These are phyloP conservation scores for Salvelinus alpinus DNA, from an alignment of 2,113 vertebrate genomes.

Conservation along the genomic window DNA sequence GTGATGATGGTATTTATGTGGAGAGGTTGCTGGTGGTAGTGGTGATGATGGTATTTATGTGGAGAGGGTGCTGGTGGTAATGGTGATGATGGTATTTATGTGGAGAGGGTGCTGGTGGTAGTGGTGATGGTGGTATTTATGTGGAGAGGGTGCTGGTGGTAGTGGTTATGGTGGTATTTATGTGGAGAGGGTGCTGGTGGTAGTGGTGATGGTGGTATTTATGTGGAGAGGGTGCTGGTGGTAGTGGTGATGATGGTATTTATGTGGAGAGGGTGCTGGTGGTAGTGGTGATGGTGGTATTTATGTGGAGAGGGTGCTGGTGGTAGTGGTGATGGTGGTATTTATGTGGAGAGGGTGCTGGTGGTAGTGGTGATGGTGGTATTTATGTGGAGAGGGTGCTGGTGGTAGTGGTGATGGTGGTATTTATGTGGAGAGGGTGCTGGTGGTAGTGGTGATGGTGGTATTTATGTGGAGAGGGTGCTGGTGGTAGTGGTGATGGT, in stretches of 20 bases:
- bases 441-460: not conserved
- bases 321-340: not conserved
- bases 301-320: not conserved
- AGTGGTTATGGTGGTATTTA: not conserved
- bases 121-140: not conserved
- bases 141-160: not conserved
- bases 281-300: not conserved
- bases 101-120: not conserved
- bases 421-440: not conserved
- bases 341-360: not conserved
- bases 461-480: not conserved
- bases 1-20: not conserved
- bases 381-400: not conserved
- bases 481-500: not conserved
- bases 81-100: not conserved
- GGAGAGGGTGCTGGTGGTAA: not conserved
- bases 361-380: not conserved
- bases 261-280: not conserved
- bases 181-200: not conserved
- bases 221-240: not conserved
- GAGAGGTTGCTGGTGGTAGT: not conserved
- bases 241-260: not conserved
- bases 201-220: not conserved
- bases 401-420: not conserved
- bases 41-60: not conserved